These are phyloP conservation scores for Halocynthia roretzi DNA, from an alignment of 23 tunicate genomes.

Conservation along the genomic window DNA sequence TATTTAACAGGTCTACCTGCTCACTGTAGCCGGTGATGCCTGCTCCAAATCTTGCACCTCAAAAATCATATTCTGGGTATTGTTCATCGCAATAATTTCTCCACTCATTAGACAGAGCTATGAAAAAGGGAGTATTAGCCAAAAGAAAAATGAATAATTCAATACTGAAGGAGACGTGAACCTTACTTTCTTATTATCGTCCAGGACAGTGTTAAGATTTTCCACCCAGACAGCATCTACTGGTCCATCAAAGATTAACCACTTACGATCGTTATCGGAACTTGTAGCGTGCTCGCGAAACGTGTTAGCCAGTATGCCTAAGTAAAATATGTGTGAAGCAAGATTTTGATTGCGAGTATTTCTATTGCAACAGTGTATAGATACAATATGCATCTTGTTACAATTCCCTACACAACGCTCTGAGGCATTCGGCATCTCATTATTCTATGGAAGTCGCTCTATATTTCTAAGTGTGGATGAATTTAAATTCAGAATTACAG, in stretches of 20 bases:
- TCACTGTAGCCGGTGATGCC: constrained; percentile 27
- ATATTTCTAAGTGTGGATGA: too few relatives aligned
- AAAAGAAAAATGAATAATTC: too few relatives aligned
- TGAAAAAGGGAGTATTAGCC: background rate
- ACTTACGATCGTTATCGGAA: constrained; percentile 50
- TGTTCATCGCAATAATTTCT: constrained; percentile 27
- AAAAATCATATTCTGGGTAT: constrained; percentile 17
- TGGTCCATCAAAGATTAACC: constrained; percentile 42
- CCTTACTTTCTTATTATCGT: constrained; percentile 24
- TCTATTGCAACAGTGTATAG: background rate
- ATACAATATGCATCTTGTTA: background rate
- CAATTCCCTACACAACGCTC: too few relatives aligned
- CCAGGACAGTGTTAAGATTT: constrained; percentile 22
- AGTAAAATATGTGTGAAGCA: background rate
- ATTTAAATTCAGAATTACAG: too few relatives aligned
- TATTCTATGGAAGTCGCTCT: too few relatives aligned
- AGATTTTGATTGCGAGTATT: background rate
- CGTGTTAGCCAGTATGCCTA: constrained; percentile 80
- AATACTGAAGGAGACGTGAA: background rate
- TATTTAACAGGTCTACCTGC: constrained; percentile 10
- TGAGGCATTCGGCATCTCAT: too few relatives aligned
- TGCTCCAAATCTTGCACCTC: constrained; percentile 27
- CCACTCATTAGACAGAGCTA: constrained; percentile 28
- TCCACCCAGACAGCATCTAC: constrained; percentile 32
- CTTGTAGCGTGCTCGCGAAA: constrained; percentile 86